phyloP scores from a whole-genome alignment of 2,113 vertebrate species.

The Callipepla californica region DNA sequence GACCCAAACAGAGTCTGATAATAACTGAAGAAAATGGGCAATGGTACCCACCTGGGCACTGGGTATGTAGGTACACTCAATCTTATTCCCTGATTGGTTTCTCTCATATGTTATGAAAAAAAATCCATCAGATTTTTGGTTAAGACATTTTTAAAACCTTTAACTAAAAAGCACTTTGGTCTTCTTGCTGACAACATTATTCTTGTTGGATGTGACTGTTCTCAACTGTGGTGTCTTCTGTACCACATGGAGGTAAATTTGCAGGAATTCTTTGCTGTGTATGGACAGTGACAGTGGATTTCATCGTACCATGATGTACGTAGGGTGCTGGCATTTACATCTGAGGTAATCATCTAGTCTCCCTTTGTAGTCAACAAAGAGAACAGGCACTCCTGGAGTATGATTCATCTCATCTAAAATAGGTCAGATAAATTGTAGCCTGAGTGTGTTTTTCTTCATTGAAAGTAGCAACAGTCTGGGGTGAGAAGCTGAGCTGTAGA shows the following conservation, averaged over 20 bases:
- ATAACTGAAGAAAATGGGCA: neutral
- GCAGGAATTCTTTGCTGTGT: neutral
- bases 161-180: neutral
- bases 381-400: neutral
- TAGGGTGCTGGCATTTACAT: constrained; percentile 28
- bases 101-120: neutral
- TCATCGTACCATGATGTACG: neutral
- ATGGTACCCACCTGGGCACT: neutral
- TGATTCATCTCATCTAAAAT: constrained; percentile 66
- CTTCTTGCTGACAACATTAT: neutral
- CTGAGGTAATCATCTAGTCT: constrained; percentile 6
- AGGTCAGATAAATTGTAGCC: constrained; percentile 53
- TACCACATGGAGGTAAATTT: neutral
- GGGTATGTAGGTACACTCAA: neutral
- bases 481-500: neutral
- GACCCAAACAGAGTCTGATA: neutral
- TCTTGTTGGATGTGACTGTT: neutral
- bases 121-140: neutral
- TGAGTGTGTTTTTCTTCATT: constrained; percentile 15
- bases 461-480: neutral
- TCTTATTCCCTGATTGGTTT: neutral
- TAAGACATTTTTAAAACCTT: neutral
- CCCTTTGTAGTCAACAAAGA: neutral
- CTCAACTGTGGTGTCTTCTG: neutral
- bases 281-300: constrained; percentile 6